Evolutionary conservation across 1,140 invertebrate species (phyloP).

Genomic region (Aphelinus atriplicis): DNA sequence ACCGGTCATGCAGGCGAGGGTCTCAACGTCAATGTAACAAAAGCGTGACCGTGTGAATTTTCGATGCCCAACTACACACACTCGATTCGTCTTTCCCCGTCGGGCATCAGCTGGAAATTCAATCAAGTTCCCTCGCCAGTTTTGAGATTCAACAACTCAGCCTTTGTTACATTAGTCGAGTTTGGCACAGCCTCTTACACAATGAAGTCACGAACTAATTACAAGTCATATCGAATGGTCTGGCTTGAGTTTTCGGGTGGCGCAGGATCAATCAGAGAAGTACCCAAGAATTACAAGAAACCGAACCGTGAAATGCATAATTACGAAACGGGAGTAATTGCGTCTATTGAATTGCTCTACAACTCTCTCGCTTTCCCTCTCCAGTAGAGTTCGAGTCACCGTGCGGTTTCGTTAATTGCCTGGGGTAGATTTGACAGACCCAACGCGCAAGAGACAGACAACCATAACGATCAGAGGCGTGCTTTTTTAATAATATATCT

Average conservation of each 20-base stretch:
- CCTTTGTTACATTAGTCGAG: slow-evolving; percentile 31
- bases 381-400: neutral
- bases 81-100: no score
- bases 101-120: neutral
- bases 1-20: slow-evolving; percentile 59
- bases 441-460: slow-evolving; percentile 33
- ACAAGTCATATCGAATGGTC: slow-evolving; percentile 24
- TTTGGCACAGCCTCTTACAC: slow-evolving; percentile 36
- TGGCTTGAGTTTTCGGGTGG: slow-evolving; percentile 1
- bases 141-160: no score
- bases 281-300: slow-evolving; percentile 14
- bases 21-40: slow-evolving; percentile 61
- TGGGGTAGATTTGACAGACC: slow-evolving; percentile 18
- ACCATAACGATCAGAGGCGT: slow-evolving; percentile 51
- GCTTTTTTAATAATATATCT: slow-evolving; percentile 32
- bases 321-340: neutral
- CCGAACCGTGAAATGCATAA: slow-evolving; percentile 8
- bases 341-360: no score
- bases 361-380: no score
- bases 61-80: no score
- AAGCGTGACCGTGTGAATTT: slow-evolving; percentile 47
- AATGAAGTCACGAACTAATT: slow-evolving; percentile 33
- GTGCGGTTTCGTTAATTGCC: slow-evolving; percentile 19
- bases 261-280: slow-evolving; percentile 22
- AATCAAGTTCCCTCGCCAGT: neutral